These are phyloP conservation scores for Sinelater perroti DNA, from an alignment of 2,888 invertebrate genomes.

Conservation along the genomic window DNA sequence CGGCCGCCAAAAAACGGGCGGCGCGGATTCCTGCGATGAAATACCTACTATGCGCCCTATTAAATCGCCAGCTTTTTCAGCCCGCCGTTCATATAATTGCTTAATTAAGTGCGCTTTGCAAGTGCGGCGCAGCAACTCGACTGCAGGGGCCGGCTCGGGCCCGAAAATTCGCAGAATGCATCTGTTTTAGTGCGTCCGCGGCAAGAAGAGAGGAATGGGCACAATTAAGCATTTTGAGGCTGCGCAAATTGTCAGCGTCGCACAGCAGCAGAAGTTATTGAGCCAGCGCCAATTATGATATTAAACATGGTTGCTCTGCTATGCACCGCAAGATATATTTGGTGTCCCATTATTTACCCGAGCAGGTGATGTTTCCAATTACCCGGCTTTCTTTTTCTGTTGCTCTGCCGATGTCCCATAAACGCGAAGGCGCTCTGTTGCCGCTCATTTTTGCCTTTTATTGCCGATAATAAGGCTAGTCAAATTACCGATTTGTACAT, in stretches of 20 bases:
- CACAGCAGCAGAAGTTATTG: conserved; percentile 5
- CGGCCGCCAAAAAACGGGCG: conserved; percentile 47
- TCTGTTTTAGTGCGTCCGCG: conserved; percentile 5
- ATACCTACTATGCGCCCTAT: conserved; percentile 25
- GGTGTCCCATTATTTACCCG: conserved; percentile 8
- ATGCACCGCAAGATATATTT: conserved; percentile 10
- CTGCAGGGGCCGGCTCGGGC: not conserved
- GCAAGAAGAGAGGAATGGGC: conserved; percentile 1
- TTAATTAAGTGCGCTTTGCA: conserved; percentile 25
- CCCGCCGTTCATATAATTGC: conserved; percentile 26
- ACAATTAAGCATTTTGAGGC: conserved; percentile 11
- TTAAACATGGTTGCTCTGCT: conserved; percentile 15
- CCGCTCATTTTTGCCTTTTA: too few relatives aligned
- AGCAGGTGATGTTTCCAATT: not conserved
- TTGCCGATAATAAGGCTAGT: too few relatives aligned
- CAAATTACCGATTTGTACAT: too few relatives aligned
- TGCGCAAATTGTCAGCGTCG: conserved; percentile 11
- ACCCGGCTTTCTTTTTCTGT: too few relatives aligned
- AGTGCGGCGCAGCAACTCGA: conserved; percentile 6
- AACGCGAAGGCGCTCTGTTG: too few relatives aligned
- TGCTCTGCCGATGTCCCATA: too few relatives aligned
- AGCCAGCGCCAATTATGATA: conserved; percentile 12
- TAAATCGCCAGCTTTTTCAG: conserved; percentile 28
- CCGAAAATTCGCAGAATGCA: not conserved
- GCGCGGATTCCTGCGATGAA: conserved; percentile 21